Evolutionary conservation across 2,888 invertebrate genomes (phyloP), one percentile per base, ranked within the genome.

Genomic region (Campoletis raptor): DNA sequence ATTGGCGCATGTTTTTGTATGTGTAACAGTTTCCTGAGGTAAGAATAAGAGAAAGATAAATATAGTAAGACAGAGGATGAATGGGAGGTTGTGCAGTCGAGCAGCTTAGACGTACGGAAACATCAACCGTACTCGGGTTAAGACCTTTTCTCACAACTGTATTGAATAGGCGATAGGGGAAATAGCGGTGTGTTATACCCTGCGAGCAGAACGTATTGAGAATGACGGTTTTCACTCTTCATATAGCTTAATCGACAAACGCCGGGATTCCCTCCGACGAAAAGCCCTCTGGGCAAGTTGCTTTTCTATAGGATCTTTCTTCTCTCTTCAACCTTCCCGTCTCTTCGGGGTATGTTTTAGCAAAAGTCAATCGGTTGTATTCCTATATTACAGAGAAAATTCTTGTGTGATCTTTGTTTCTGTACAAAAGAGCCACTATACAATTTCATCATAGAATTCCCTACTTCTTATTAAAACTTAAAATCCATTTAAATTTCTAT

Each of bases 401-500:
- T 24, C 77, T n/a, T 48, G 45, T 36, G 24, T 37, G 15, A 10
- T 57, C 18, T 42, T 9, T 36, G 7, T 21, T 74, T 8, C n/a
- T 42, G 67, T 15, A 67, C 40, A 30, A 42, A 52, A 40, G 52
- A 7, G 7, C 18, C 54, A 54, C 30, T 48, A 24, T n/a, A 57
- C 21, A 12, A 30, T 36, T 77, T 66, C 12, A n/a, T n/a, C 21
- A 73, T 72, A 21, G 73, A 18, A 21, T 36, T 21, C 66, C 42
- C 37, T 72, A 52, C 37, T 70, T 83, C 85, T 87, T 87, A 87
- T 88, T 69, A 88, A 87, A 86, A 78, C 72, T 85, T 87, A 72
- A 88, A 88, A 85, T 87, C 84, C 85, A 88, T 88, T 83, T 73
- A 84, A 85, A 85, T 81, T 88, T 85, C 80, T 80, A 87, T 85